Evolutionary conservation across 2,797 vertebrate species (phyloP).

Genomic region (Botia kubotai): DNA sequence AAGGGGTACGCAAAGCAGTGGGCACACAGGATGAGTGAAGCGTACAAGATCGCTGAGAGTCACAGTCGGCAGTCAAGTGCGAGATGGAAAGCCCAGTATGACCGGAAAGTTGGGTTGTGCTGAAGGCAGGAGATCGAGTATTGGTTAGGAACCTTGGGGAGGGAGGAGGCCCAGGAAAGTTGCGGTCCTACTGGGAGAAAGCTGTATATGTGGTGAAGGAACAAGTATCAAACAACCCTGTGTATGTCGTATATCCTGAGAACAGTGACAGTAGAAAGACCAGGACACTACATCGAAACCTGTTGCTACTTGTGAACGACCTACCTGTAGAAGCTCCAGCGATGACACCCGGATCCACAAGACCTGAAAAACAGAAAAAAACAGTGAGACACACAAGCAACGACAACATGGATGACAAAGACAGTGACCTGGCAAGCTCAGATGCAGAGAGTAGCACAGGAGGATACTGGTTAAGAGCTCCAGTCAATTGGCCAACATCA

Average conservation of each 20-base stretch:
- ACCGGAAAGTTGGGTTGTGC: too few relatives aligned
- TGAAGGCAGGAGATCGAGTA: not conserved
- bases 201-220: not conserved
- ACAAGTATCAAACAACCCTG: constrained; percentile 10
- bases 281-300: constrained; percentile 7
- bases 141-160: not conserved
- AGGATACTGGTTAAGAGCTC: not conserved
- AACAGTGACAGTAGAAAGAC: not conserved
- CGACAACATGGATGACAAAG: not conserved
- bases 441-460: not conserved
- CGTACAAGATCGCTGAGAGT: too few relatives aligned
- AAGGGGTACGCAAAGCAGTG: too few relatives aligned
- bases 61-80: not conserved
- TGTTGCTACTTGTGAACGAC: not conserved
- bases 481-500: not conserved
- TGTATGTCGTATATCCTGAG: not conserved
- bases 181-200: not conserved
- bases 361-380: not conserved
- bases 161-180: too few relatives aligned
- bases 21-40: too few relatives aligned
- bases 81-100: not conserved
- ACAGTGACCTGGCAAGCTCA: not conserved
- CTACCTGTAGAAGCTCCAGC: too few relatives aligned
- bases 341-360: not conserved
- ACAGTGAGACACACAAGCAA: not conserved